Evolutionary conservation across 2,888 invertebrate genomes (phyloP), one percentile per base, ranked within the genome.

Genomic region (Standfussiana lucernea): DNA sequence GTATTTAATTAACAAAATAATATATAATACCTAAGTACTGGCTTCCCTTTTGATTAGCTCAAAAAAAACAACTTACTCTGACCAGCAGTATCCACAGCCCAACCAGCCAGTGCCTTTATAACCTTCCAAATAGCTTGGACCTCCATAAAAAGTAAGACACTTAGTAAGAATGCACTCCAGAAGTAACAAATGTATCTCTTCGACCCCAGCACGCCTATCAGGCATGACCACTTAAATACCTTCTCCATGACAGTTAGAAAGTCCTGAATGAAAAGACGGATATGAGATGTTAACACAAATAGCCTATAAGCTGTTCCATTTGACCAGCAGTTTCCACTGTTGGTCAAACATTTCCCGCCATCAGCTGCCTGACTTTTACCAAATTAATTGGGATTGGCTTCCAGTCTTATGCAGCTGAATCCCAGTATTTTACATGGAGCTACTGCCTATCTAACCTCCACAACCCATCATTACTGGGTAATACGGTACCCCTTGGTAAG

Each of bases 101-200:
- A 91, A 1, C 95, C 95, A 28, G 91, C 91, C 0, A 95, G 82
- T 7, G 94, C 93, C 67, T 91, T 94, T 0, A 95, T 89, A 0
- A 95, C 92, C 69, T 93, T 95, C 93, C 93, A 94, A 40, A 94
- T 90, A 4, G 94, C 91, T 24, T 86, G 83, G 0, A 40, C 70
- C 64, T 93, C 92, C 10, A 95, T 90, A 0, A 77, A 66, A 0
- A 93, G 32, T 3, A 95, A 74, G 0, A 87, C 53, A 1, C 78
- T 6, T 7, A 95, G 42, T 24, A 95, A 24, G 0, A 90, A 18
- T 3, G 88, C 47, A 32, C 92, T 93, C 93, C 93, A 94, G 0
- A 89, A 11, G 56, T 90, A 93, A 87, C 92, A 93, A 0, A 89
- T 11, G 18, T 78, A 75, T 32, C 84, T 83, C 40, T 85, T 89